Conservation (phyloP, 2,113 vertebrate species). For the Trochalopteron elliotii region DNA sequence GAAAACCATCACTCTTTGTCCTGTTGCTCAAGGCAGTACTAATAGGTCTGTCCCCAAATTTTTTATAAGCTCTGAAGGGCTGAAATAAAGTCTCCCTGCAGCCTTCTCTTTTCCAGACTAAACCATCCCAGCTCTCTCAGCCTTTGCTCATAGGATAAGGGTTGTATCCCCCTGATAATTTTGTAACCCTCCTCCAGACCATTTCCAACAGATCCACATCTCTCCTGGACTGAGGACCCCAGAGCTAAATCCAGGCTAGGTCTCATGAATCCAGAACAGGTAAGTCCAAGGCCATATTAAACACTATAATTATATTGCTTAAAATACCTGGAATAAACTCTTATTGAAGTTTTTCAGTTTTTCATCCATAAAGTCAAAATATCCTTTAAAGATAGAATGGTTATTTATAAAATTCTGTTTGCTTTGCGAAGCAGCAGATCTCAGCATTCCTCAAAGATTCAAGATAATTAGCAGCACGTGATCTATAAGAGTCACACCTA, state of each 20-base stretch:
- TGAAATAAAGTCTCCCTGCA: not conserved
- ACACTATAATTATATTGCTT: not conserved
- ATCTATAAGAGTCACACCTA: not conserved
- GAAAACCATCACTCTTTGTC: not conserved
- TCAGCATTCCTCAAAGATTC: not conserved
- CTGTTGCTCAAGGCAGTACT: too few relatives aligned
- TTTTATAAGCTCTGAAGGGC: not conserved
- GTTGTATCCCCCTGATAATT: not conserved
- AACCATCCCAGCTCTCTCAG: not conserved
- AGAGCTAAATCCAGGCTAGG: not conserved
- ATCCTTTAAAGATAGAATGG: not conserved
- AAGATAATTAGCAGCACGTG: not conserved
- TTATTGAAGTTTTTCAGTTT: not conserved
- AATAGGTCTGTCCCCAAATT: accelerated
- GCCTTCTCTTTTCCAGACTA: not conserved
- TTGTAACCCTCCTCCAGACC: not conserved
- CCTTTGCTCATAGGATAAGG: accelerated
- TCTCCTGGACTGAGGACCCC: too few relatives aligned
- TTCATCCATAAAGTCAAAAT: not conserved
- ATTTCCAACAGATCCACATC: not conserved
- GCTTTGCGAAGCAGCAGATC: not conserved
- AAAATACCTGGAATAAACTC: not conserved
- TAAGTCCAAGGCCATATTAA: not conserved
- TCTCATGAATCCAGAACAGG: not conserved
- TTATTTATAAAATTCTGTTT: not conserved